Evolutionary conservation across 2,113 vertebrate genomes (phyloP), one percentile per base, ranked within the genome.

Genomic region (Grallaria varia): DNA sequence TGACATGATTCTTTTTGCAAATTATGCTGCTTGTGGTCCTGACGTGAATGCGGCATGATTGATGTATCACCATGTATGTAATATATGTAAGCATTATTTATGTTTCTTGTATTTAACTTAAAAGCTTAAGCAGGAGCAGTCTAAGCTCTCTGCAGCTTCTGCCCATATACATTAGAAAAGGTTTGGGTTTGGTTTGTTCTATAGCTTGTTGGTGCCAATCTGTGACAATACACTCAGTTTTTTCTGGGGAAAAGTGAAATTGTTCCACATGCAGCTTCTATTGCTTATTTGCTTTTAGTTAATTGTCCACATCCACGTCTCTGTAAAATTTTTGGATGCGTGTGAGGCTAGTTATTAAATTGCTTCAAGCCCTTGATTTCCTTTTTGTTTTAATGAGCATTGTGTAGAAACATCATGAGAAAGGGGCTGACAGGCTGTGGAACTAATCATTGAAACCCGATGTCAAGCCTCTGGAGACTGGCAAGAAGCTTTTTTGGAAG

Each of bases 51-150:
- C 47, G 40, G 76, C 31, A 18, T 66, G 67, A 2, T 6, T 74
- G 84, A 14, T 39, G 25, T 13, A n/a, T 2, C 8, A 44, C 28
- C 37, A 25, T 15, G 1, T 19, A 25, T 5, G 15, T 20, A 23
- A 47, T 15, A n/a, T 2, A 4, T 1, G 3, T 25, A 8, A 33
- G 30, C 27, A 3, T 27, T 50, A 20, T 10, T n/a, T 52, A 1
- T 1, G 15, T 27, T 81, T 42, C 60, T 25, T 6, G 21, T n/a
- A 19, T 31, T 39, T 23, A 9, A 12, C 25, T 37, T 9, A 17
- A 55, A 49, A 60, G 5, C 50, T 76, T 28, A 47, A 68, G 27
- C 71, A 56, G 40, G 21, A 80, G 16, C 21, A 42, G 6, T 9
- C 6, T 25, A 5, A 66, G 45, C 12, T 73, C 16, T 13, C 14